Evolutionary conservation across 2,888 invertebrate genomes (phyloP).

Genomic region (Nyleta sp.): DNA sequence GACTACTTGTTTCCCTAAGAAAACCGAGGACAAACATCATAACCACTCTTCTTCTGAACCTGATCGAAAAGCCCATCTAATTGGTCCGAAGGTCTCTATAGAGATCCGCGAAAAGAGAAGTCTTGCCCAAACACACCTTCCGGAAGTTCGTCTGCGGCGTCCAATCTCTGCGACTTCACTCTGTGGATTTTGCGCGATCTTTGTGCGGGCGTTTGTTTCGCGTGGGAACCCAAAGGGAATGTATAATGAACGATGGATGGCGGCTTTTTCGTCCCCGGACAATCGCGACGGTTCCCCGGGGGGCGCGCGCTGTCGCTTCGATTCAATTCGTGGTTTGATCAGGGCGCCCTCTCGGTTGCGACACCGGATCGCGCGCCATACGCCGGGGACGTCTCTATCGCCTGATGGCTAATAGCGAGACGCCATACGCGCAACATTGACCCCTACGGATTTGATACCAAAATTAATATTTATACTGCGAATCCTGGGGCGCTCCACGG

Average conservation of each 20-base stretch:
- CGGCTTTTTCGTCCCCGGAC: constrained; percentile 72
- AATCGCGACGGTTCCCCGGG: constrained; percentile 73
- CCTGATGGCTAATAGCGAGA: constrained; percentile 71
- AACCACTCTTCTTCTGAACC: too few species aligned
- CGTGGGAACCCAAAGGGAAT: constrained; percentile 78
- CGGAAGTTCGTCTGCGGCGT: not conserved
- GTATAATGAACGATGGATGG: constrained; percentile 75
- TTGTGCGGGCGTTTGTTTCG: constrained; percentile 67
- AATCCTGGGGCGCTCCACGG: constrained; percentile 22
- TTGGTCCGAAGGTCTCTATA: too few species aligned
- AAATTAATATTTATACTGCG: constrained; percentile 65
- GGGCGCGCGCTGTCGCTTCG: constrained; percentile 76
- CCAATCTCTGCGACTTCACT: constrained; percentile 3
- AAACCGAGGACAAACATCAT: too few species aligned
- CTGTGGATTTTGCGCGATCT: constrained; percentile 50
- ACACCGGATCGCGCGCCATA: constrained; percentile 38
- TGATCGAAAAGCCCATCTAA: too few species aligned
- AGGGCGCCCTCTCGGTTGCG: constrained; percentile 70
- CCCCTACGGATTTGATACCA: constrained; percentile 60
- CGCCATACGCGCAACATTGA: constrained; percentile 61
- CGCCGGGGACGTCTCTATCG: constrained; percentile 75
- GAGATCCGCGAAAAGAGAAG: too few species aligned
- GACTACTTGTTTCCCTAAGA: too few species aligned
- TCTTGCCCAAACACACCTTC: not conserved
- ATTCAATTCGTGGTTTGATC: constrained; percentile 81